Evolutionary conservation across 2,888 invertebrate species (phyloP), one percentile per base, ranked within the genome.

Genomic region (Meghimatium bilineatum): DNA sequence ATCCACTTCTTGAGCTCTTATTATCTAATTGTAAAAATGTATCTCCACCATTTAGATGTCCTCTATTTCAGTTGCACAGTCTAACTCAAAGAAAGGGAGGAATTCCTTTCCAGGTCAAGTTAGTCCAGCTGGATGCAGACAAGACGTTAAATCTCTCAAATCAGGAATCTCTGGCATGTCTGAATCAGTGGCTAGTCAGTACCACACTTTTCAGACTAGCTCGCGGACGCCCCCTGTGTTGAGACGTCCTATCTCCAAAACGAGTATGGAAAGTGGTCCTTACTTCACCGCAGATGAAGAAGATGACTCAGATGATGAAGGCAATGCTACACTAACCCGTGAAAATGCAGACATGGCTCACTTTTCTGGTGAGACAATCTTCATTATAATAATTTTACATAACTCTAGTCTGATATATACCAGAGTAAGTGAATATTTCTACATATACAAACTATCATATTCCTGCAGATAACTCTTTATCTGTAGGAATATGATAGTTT

Each of bases 251-350:
- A 86, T 80, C 36, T 91, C 91, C 0, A 87, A 87, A 23, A 83
- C 88, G 1, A 91, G 91, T 10, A 80, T 91, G 74, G 92, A 91
- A 80, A 92, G 91, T 88, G 98, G 98, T 94, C 96, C 96, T 80
- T 98, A 97, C 94, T 98, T 97, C 93, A 98, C 98, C 0, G 98
- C 98, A 91, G 98, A 98, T 94, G 98, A 97, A 72, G 90, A 97
- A 96, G 0, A 98, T 49, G 97, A 96, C 97, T 90, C 89, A 14
- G 90, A 91, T 75, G 87, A 72, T 78, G 83, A 77, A 1, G 83
- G 78, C 60, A 83, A 78, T 83, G 72, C 63, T 20, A 83, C 83
- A 63, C 69, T 83, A 1, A 83, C 83, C 14, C 67, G 82, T 29
- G 82, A 82, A n/a, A 67, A 44, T 75, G 75, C 26, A 29, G 60